Evolutionary conservation across 92 coral and sea anemone species (phyloP), one percentile per base, ranked within the genome.

Genomic region (Porites evermanni): DNA sequence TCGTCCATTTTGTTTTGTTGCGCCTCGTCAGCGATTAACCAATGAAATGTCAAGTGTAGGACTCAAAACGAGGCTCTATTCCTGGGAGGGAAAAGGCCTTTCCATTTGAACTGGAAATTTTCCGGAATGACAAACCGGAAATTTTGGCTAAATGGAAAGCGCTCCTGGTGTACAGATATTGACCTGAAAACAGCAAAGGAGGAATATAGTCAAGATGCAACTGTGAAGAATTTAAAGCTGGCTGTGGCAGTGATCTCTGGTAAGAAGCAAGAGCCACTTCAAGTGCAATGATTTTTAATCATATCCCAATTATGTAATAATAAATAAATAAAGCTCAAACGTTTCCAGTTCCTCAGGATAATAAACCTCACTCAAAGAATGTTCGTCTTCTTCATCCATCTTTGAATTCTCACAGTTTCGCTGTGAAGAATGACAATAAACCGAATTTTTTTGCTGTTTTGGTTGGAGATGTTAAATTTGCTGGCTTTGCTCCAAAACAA

Each of bases 41-140:
- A 67, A 67, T n/a, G 47, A 24, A 47, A 67, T 67, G 72, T 67
- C 21, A 67, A 67, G 72, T 70, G 29, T 70, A 70, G 18, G 18
- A 70, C 74, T 70, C 74, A 70, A 70, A 70, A 70, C 74, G 53
- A 70, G 74, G 74, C 74, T 70, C 53, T 70, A 70, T 70, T 70
- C 74, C 74, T 70, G 74, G 74, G 74, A 29, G 74, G 74, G 54
- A 70, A 70, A 70, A 29, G 74, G 53, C 74, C 74, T 70, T 29
- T 70, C 74, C 74, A 70, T 70, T 70, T 70, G 74, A 67, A 67
- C 72, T 17, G 38, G 72, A 67, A n/a, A 67, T 67, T 67, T 67
- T 21, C 72, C 51, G 72, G 72, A 13, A 67, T 18, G 72, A 20
- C 72, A 67, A 70, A 70, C 74, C 32, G 2, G 32, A 29, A 29